These are phyloP conservation scores for Microcebus griseorufus DNA, from an alignment of 2,113 vertebrate species.

Conservation along the genomic window DNA sequence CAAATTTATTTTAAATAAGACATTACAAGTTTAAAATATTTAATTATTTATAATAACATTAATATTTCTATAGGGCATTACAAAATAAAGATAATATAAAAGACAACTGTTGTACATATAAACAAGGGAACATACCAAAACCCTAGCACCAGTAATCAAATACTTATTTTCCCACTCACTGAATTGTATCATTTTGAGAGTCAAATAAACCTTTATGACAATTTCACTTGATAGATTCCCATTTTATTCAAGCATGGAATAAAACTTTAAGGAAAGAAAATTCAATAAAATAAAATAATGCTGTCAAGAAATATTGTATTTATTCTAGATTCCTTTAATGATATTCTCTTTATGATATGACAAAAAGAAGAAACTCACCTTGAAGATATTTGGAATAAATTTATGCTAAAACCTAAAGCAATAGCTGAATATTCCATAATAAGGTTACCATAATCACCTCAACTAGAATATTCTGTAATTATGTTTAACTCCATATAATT, in stretches of 20 bases:
- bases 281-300: not conserved
- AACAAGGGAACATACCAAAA: not conserved
- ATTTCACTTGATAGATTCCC: slow-evolving; percentile 17
- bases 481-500: not conserved
- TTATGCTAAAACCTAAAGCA: slow-evolving; percentile 37
- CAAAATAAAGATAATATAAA: not conserved
- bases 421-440: not conserved
- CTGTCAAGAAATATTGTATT: not conserved
- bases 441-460: slow-evolving; percentile 16
- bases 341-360: not conserved
- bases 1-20: slow-evolving; percentile 7
- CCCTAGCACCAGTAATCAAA: not conserved
- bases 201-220: slow-evolving; percentile 39
- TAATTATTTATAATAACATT: slow-evolving; percentile 36
- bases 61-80: not conserved
- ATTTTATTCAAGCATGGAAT: slow-evolving; percentile 38
- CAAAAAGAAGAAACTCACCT: not conserved
- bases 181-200: not conserved
- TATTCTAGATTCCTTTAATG: not conserved
- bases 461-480: slow-evolving; percentile 41
- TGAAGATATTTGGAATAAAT: slow-evolving; percentile 11
- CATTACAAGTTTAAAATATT: not conserved
- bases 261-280: not conserved
- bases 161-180: not conserved
- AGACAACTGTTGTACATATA: not conserved